Evolutionary conservation across 2,113 vertebrate genomes (phyloP), one percentile per base, ranked within the genome.

Genomic region (Pseudorhombus dupliciocellatus): DNA sequence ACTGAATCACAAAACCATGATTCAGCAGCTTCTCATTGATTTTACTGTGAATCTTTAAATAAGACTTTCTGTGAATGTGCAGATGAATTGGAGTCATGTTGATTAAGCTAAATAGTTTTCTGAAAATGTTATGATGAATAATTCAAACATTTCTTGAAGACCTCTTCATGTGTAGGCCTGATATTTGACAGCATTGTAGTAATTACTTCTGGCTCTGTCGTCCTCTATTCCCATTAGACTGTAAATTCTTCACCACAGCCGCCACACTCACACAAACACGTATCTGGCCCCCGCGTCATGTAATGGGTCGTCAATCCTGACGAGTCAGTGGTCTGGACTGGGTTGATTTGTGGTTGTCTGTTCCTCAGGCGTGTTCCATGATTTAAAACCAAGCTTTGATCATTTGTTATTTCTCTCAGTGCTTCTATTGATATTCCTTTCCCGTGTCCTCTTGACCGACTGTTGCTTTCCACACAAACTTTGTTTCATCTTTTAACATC

Each of bases 341-440:
- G 72, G 68, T 77, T 87, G 79, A 88, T 86, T 84, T 89, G 83
- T 83, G 74, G 54, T 70, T 61, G 51, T 77, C 48, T 31, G 0
- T 21, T 60, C 74, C 70, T 77, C 56, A 69, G 66, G 81, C 77
- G 56, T n/a, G 4, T 59, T 67, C 61, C 4, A 6, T 73, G 77
- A 81, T 81, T 77, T 78, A 78, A 79, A 84, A 37, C 72, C 25
- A 14, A 28, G 46, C 51, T 72, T 26, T 77, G 25, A 66, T 75
- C 20, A 66, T 67, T 80, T 31, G 69, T 46, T 59, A 26, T 74
- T 55, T 75, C 11, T 70, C 42, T 58, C 14, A 74, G 22, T 73
- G 4, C 28, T n/a, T 67, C 9, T 2, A 2, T 66, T 26, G 1
- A 0, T 46, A 30, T 34, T 20, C 11, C 0, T 77, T 42, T 70